Evolutionary conservation across 2,888 invertebrate species (phyloP).

Genomic region (Augiades crinisus): DNA sequence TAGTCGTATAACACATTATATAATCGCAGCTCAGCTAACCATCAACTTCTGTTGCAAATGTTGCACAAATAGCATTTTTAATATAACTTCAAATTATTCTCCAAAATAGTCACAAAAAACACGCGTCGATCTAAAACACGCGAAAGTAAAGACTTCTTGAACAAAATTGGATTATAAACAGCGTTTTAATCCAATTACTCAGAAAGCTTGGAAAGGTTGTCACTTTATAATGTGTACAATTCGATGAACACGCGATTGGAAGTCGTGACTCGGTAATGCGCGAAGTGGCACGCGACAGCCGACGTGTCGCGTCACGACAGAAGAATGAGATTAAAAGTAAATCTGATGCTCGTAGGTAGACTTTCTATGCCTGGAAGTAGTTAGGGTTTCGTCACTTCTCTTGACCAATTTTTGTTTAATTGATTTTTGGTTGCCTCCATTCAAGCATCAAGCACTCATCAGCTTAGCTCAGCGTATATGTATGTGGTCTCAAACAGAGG

Average conservation of each 20-base stretch:
- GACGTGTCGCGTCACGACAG: conserved; percentile 48
- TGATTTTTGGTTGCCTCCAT: too few relatives aligned
- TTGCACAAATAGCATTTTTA: too few relatives aligned
- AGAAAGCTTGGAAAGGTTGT: conserved; percentile 34
- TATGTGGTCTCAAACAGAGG: too few relatives aligned
- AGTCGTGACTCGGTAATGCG: conserved; percentile 56
- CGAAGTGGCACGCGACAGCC: conserved; percentile 57
- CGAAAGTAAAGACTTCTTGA: conserved; percentile 41
- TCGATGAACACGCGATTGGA: conserved; percentile 51
- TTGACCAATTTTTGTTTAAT: too few relatives aligned
- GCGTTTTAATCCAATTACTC: conserved; percentile 38
- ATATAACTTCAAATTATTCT: too few relatives aligned
- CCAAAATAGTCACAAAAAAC: neutral
- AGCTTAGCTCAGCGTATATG: too few relatives aligned
- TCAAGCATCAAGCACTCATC: too few relatives aligned
- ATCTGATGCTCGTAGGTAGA: conserved; percentile 14
- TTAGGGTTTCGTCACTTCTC: too few relatives aligned
- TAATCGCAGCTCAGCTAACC: too few relatives aligned
- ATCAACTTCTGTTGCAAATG: too few relatives aligned
- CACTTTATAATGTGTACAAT: conserved; percentile 40
- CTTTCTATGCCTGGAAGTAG: conserved; percentile 14
- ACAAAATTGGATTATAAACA: conserved; percentile 38
- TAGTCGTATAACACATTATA: too few relatives aligned
- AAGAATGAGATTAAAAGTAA: conserved; percentile 36
- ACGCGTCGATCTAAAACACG: too few relatives aligned